A percentile compares a stretch with the other conserved stretches of the same genome.
Conservation (phyloP, 2,888 invertebrate genomes). For the Rhopalosiphum nymphaeae region DNA sequence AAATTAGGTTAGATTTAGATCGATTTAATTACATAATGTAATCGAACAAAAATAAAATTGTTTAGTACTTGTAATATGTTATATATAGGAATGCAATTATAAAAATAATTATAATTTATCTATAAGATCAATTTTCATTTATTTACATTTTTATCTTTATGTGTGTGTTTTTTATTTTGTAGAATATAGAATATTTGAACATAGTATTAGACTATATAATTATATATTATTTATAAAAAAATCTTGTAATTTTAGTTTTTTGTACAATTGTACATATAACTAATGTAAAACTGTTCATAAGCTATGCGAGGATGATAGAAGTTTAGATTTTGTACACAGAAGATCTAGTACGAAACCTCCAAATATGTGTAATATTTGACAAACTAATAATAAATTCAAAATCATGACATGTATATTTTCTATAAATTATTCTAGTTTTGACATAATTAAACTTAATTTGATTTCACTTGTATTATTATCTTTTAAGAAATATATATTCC, state of each 20-base stretch:
- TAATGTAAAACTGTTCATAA: conserved; percentile 65
- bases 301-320: conserved; percentile 66
- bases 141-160: background rate
- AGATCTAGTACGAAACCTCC: conserved; percentile 50
- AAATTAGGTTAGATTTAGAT: background rate
- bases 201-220: too few relatives aligned
- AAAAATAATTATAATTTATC: background rate
- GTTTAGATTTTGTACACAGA: conserved; percentile 64
- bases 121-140: background rate
- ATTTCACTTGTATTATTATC: background rate
- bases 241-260: background rate
- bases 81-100: background rate
- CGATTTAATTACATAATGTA: background rate
- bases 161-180: background rate
- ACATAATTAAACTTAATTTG: background rate
- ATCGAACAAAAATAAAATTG: background rate
- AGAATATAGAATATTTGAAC: background rate
- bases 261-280: conserved; percentile 66
- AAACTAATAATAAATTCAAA: background rate
- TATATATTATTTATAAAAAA: too few relatives aligned
- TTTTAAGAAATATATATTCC: background rate
- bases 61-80: background rate
- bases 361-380: background rate
- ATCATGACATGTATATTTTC: background rate
- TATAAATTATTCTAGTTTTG: background rate